Conservation (phyloP, 2,797 vertebrate species). For the Scarus forsteni region DNA sequence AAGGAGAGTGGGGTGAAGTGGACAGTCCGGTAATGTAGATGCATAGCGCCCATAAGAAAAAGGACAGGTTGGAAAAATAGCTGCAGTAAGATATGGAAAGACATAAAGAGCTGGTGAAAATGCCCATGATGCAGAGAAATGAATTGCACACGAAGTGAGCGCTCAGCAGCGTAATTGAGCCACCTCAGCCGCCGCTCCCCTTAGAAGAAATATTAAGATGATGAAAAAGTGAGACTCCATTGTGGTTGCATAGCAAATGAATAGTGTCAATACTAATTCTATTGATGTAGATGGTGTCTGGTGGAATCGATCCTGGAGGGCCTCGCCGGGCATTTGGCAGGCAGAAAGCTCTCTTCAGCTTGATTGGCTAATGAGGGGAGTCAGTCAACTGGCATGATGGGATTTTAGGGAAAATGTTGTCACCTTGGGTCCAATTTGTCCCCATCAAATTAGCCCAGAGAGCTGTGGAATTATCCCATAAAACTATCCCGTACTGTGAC, state of each 20-base stretch:
- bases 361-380: slow-evolving; percentile 77
- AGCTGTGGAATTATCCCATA: slow-evolving; percentile 60
- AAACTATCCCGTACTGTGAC: slow-evolving; percentile 40
- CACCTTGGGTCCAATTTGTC: slow-evolving; percentile 75
- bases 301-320: slow-evolving; percentile 78
- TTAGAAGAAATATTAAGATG: slow-evolving; percentile 72
- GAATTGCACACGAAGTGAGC: slow-evolving; percentile 55
- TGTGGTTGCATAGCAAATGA: slow-evolving; percentile 79
- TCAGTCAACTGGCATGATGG: slow-evolving; percentile 75
- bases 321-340: slow-evolving; percentile 69
- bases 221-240: slow-evolving; percentile 76
- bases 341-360: slow-evolving; percentile 67
- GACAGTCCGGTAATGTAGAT: slow-evolving; percentile 44
- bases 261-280: slow-evolving; percentile 83
- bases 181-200: slow-evolving; percentile 51
- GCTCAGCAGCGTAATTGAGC: slow-evolving; percentile 68
- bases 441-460: slow-evolving; percentile 65
- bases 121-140: slow-evolving; percentile 60
- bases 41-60: slow-evolving; percentile 33
- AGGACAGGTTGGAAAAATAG: slow-evolving; percentile 6
- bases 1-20: slow-evolving; percentile 19
- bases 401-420: slow-evolving; percentile 76
- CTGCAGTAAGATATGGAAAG: slow-evolving; percentile 10
- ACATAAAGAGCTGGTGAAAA: slow-evolving; percentile 34
- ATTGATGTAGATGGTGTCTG: slow-evolving; percentile 80